Evolutionary conservation across 2,113 vertebrate species (phyloP).

Genomic region (Rhynchomys soricoides): DNA sequence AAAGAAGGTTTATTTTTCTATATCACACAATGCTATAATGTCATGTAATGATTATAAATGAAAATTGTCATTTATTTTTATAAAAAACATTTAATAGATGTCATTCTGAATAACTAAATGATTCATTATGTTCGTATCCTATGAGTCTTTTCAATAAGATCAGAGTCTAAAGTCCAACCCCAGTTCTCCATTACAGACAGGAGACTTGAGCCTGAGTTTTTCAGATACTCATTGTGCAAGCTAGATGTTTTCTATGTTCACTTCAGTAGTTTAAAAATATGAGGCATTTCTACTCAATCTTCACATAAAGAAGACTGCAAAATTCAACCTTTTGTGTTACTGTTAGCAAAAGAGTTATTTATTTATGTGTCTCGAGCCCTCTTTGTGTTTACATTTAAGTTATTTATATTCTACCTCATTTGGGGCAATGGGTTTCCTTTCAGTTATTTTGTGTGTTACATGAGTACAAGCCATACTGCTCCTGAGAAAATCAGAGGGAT

Average conservation of each 20-base stretch:
- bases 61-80: slow-evolving; percentile 31
- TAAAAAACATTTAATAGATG: slow-evolving; percentile 18
- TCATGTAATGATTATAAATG: not conserved
- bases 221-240: not conserved
- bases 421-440: not conserved
- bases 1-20: not conserved
- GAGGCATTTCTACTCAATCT: not conserved
- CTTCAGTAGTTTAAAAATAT: not conserved
- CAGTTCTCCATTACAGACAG: not conserved
- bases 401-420: not conserved
- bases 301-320: not conserved
- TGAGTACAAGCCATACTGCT: not conserved
- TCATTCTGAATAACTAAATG: not conserved
- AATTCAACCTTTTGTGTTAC: not conserved
- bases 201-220: not conserved
- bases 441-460: not conserved
- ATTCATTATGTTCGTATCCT: not conserved
- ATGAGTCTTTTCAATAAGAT: not conserved
- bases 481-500: not conserved
- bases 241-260: not conserved
- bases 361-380: not conserved
- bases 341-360: not conserved
- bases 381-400: not conserved
- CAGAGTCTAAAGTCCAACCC: not conserved
- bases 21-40: not conserved